A percentile compares a stretch with the other conserved stretches of the same genome.
Evolutionary conservation across 1,140 invertebrate species (phyloP).

Genomic region (Rhysida immarginata): DNA sequence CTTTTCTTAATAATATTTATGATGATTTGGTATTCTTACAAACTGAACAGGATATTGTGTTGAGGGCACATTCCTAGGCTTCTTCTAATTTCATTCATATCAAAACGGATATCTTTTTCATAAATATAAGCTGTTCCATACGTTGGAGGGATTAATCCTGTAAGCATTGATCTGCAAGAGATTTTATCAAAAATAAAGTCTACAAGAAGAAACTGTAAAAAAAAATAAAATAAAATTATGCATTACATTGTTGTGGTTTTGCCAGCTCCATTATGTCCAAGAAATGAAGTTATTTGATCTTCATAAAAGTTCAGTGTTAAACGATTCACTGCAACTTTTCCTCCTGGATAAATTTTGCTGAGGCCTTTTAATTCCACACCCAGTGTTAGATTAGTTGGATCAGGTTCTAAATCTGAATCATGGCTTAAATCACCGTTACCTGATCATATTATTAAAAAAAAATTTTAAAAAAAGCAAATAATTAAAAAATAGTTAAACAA

Average conservation of each 20-base stretch:
- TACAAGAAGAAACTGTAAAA: neutral
- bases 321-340: constrained; percentile 39
- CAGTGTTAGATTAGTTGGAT: constrained; percentile 29
- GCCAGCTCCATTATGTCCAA: constrained; percentile 47
- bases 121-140: constrained; percentile 41
- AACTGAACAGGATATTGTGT: constrained; percentile 46
- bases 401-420: constrained; percentile 34
- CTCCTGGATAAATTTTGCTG: constrained; percentile 36
- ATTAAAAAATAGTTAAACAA: too few relatives aligned
- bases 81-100: constrained; percentile 39
- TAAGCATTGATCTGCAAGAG: constrained; percentile 35
- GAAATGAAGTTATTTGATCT: constrained; percentile 43
- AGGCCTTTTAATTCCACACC: constrained; percentile 38
- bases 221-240: constrained; percentile 32
- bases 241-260: constrained; percentile 49
- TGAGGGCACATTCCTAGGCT: constrained; percentile 48
- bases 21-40: too few relatives aligned
- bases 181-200: neutral
- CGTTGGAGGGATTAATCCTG: constrained; percentile 42
- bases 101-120: constrained; percentile 37
- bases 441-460: too few relatives aligned
- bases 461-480: too few relatives aligned
- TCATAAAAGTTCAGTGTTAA: constrained; percentile 42
- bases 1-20: too few relatives aligned
- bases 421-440: too few relatives aligned